Evolutionary conservation across 2,888 invertebrate species (phyloP), one percentile per base, ranked within the genome.

Genomic region (Octodonta nipae): DNA sequence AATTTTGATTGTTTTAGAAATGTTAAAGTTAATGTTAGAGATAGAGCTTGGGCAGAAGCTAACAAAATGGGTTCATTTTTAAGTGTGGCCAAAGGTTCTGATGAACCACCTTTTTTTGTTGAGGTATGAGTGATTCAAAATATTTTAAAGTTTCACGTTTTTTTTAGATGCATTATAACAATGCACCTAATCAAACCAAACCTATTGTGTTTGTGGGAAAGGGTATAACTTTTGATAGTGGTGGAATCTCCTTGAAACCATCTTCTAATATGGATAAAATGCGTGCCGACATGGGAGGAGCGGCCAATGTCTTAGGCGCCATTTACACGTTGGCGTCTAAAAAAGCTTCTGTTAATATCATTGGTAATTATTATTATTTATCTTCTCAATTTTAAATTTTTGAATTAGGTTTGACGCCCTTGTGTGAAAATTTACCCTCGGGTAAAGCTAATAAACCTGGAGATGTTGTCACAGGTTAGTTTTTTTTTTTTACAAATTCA

Each of bases 281-380:
- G 81, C 60, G 77, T 33, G 77, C 68, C 2, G 80, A 81, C 52
- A 80, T 80, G 79, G 73, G 73, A 3, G 81, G 80, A 3, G 79
- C 76, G 7, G 78, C 80, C 10, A 70, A 70, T 50, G 71, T 76
- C 7, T 64, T 43, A 25, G 37, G 68, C 1, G 58, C 75, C 1
- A 56, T 78, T 15, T 60, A 65, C 41, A 54, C 62, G 22, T 56
- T 72, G 3, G 70, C 73, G 2, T n/a, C n/a, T n/a, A n/a, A n/a
- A n/a, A n/a, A n/a, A n/a, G n/a, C n/a, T n/a, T n/a, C n/a, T n/a
- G n/a, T n/a, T n/a, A n/a, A n/a, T n/a, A n/a, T n/a, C n/a, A n/a
- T n/a, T n/a, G n/a, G n/a, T n/a, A n/a, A n/a, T n/a, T n/a, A n/a
- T n/a, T n/a, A n/a, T n/a, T n/a, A n/a, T n/a, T n/a, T n/a, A n/a